Conservation (phyloP, 2,888 invertebrate genomes). For the Pemphredon lugubris region DNA sequence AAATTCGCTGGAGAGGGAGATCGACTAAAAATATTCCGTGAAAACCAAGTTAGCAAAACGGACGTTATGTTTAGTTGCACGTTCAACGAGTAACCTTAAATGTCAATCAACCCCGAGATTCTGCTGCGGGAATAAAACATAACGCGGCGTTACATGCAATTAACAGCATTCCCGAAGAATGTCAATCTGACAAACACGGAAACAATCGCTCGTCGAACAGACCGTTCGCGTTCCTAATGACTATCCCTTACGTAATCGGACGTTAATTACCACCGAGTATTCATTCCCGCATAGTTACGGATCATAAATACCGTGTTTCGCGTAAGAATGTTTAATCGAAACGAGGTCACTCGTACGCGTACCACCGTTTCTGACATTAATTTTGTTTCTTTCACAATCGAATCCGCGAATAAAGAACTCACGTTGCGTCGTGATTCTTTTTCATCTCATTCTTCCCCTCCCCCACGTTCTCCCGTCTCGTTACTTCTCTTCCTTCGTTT, state of each 20-base stretch:
- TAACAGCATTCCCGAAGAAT: too few species aligned
- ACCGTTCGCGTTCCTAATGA: background rate
- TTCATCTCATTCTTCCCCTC: conserved; percentile 3
- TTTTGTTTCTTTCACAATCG: conserved; percentile 54
- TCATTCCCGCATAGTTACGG: conserved; percentile 21
- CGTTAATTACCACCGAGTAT: conserved; percentile 17
- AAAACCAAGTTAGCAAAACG: too few species aligned
- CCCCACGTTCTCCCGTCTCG: too few species aligned
- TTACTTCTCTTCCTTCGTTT: too few species aligned
- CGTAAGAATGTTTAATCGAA: conserved; percentile 11
- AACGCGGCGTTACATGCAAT: too few species aligned
- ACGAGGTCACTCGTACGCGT: conserved; percentile 24
- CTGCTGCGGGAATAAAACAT: too few species aligned
- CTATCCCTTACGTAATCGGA: conserved; percentile 8
- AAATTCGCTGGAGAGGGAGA: too few species aligned
- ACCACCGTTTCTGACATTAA: conserved; percentile 19
- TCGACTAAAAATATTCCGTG: too few species aligned
- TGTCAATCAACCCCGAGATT: too few species aligned
- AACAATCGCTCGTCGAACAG: conserved; percentile 9
- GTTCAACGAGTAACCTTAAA: too few species aligned
- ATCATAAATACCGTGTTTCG: conserved; percentile 3
- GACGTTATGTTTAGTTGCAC: too few species aligned
- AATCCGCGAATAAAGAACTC: conserved; percentile 44
- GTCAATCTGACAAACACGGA: too few species aligned
- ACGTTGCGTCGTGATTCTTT: conserved; percentile 24